Base-by-base conservation (phyloP, 2,797 vertebrate genomes). In the Coranthus polyacanthus region DNA sequence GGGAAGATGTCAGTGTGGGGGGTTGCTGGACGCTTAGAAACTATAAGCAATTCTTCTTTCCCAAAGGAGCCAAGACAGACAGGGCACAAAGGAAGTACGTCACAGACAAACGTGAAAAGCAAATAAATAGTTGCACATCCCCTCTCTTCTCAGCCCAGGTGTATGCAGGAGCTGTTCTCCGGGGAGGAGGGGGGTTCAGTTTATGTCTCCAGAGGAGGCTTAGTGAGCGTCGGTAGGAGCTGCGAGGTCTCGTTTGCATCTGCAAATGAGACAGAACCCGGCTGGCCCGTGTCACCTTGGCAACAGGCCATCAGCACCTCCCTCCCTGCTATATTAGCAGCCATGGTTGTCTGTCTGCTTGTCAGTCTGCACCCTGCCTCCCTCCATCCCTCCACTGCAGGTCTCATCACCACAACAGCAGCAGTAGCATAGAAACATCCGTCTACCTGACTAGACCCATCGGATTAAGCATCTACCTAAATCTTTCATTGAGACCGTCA, bases 221-320 rank as follows among this genome's bases (percentile, higher is more conserved):
- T 75, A 81, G 82, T 46, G 15, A 75, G 83, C 73, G 58, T 75
- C 44, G 63, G 82, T 65, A 77, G 75, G 85, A 89, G 84, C 87
- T 78, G 71, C 69, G 12, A 90, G 85, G 90, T 89, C 89, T 93
- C 89, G 84, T 93, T 93, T 92, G 90, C 91, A 92, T 93, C 91
- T 90, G 88, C 88, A 92, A 92, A 92, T 93, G 90, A 92, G 91
- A 91, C 88, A 85, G 85, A 90, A 85, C 80, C 88, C 83, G 82
- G 73, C 89, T 90, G 90, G 88, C 89, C 91, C 72, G 67, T 91
- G 90, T 93, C 92, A 93, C 92, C 92, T 90, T 93, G 92, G 92
- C 91, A 93, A 93, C 92, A 90, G 89, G 90, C 88, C 89, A 91
- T 89, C 90, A 85, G 87, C 90, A 77, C 90, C 90, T 87, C 90